Evolutionary conservation across 64 coral and sea anemone genomes (phyloP).

Genomic region (Pachyseris speciosa): DNA sequence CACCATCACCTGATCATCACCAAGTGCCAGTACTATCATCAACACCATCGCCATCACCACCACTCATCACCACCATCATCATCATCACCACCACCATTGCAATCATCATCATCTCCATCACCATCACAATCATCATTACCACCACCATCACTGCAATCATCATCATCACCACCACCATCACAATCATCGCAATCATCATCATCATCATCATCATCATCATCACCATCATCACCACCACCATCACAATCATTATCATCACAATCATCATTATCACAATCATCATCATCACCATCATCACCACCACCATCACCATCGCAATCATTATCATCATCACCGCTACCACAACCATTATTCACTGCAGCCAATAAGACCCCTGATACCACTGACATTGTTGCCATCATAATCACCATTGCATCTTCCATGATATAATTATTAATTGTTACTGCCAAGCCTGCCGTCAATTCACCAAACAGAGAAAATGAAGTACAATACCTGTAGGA

Average conservation of each 20-base stretch:
- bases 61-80: background rate
- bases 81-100: background rate
- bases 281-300: background rate
- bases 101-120: background rate
- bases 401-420: background rate
- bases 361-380: background rate
- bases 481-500: slow-evolving; percentile 70
- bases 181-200: too few relatives aligned
- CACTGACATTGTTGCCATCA: background rate
- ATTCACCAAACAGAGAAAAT: background rate
- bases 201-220: background rate
- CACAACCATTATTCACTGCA: background rate
- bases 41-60: background rate
- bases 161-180: too few relatives aligned
- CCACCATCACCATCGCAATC: background rate
- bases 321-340: background rate
- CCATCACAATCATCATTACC: background rate
- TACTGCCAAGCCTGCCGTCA: too few relatives aligned
- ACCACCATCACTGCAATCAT: background rate
- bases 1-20: too few relatives aligned
- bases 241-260: too few relatives aligned
- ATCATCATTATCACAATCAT: background rate
- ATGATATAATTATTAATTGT: background rate
- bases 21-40: background rate
- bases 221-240: too few relatives aligned